These are phyloP conservation scores for Ceratina japonica DNA, from an alignment of 1,140 invertebrate genomes.

Conservation along the genomic window DNA sequence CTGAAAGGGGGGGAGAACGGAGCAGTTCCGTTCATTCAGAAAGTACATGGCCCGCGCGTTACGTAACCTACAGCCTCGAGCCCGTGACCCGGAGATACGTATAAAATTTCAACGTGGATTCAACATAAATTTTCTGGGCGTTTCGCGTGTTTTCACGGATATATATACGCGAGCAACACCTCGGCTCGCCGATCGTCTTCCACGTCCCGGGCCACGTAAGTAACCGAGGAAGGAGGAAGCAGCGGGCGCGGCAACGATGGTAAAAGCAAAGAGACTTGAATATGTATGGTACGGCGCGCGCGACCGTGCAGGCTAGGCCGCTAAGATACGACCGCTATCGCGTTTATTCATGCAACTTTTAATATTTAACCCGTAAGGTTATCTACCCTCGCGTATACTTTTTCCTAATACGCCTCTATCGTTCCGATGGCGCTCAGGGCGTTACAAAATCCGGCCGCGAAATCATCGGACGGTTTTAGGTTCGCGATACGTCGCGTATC, in stretches of 20 bases:
- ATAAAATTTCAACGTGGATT: slow-evolving; percentile 50
- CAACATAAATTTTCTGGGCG: slow-evolving; percentile 67
- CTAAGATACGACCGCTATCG: slow-evolving; percentile 69
- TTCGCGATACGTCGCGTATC: background rate
- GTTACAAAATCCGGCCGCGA: slow-evolving; percentile 3
- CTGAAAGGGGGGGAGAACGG: background rate
- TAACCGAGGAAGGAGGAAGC: slow-evolving; percentile 30
- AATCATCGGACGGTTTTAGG: background rate
- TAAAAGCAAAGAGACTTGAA: slow-evolving; percentile 69
- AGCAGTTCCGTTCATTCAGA: background rate
- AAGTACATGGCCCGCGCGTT: background rate
- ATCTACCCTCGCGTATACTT: slow-evolving; percentile 66
- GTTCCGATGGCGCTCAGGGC: background rate
- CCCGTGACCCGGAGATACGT: slow-evolving; percentile 47
- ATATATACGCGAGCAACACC: slow-evolving; percentile 58
- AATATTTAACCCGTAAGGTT: slow-evolving; percentile 77
- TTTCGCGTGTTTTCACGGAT: slow-evolving; percentile 66
- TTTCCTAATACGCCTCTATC: slow-evolving; percentile 57
- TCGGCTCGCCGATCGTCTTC: slow-evolving; percentile 50
- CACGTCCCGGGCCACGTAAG: slow-evolving; percentile 27
- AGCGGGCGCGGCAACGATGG: slow-evolving; percentile 38
- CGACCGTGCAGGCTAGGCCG: slow-evolving; percentile 54
- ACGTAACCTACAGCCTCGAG: too few relatives aligned
- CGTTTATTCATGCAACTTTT: slow-evolving; percentile 77
- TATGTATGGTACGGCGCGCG: slow-evolving; percentile 63